Base-by-base conservation (phyloP, 2,797 vertebrate species). In the Telmatherina bonti region DNA sequence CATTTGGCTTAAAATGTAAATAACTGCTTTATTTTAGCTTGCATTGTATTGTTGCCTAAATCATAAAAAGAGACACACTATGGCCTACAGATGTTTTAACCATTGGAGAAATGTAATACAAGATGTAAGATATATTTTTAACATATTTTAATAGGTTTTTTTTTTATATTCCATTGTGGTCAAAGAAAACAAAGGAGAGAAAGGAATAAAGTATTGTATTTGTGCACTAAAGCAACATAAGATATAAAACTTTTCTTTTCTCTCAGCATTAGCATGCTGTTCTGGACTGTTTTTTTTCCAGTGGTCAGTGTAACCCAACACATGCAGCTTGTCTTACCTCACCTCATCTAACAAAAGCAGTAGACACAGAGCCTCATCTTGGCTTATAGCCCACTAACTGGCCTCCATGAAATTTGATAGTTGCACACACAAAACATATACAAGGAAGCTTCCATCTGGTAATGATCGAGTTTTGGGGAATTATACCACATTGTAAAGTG, bases 291-390 rank as follows among this genome's bases (percentile, higher is more conserved):
- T 80, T 81, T 72, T 82, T 88, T 91, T 89, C 88, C 88, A 87
- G 62, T 81, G 82, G 75, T 82, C 61, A 4, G 49, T 87, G 92
- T 90, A 94, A 93, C 91, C 84, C 82, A 90, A 94, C 88, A 93
- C 93, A 89, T 67, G 27, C 79, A 61, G 84, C 83, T 92, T 91
- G 79, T 89, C 86, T 94, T 93, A 92, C 91, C 86, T 91, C 89
- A 88, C 78, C 85, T 85, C 81, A 38, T 83, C 87, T 90, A 91
- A 93, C 92, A 93, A 93, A 92, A 89, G 87, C 90, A 78, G 74
- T 30, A 71, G 90, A 90, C 79, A 88, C 81, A 81, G 79, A 76
- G 81, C 78, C 88, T 90, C 76, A 78, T 82, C 75, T 81, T 85
- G 87, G 91, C 88, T 71, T 33, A 69, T 70, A 70, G 91, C 88